Evolutionary conservation across 2,888 invertebrate genomes (phyloP), one percentile per base, ranked within the genome.

Genomic region (Andricus curvator): DNA sequence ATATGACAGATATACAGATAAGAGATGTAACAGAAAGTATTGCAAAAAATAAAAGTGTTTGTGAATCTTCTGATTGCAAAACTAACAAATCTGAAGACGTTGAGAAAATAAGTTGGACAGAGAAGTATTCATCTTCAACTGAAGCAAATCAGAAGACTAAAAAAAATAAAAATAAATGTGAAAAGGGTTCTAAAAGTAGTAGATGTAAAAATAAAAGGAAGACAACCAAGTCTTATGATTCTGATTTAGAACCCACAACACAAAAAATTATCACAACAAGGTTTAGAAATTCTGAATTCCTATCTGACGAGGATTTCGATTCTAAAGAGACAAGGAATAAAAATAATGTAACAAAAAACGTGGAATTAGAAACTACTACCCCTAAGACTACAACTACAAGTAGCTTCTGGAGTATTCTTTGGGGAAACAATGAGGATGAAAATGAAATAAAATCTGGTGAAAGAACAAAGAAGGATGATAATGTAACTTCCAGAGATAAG

Each of bases 371-470:
- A 17, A 29, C 3, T 29, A 29, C 13, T 29, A 22, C 4, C 17
- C 9, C 33, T n/a, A 51, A 6, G 13, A n/a, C 56, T 48, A 20
- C 29, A 33, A 62, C 62, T 62, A 8, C 62, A 29, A 2, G 13
- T 74, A n/a, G 15, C 33, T 29, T 33, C 20, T 74, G 33, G 74
- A n/a, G 9, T 17, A 20, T 0, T n/a, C 11, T 56, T 64, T 64
- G 25, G 6, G 29, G 44, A 15, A 48, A 33, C 4, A 60, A 11
- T 48, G 81, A 78, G 70, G 51, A 20, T 33, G 79, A 48, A 78
- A 67, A 79, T 81, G 66, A 44, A 65, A 77, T 77, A 70, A 78
- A 60, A 79, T 65, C 33, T 83, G 81, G 60, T 80, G n/a, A 77
- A 20, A 48, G 20, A 33, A 51, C 62, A 60, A 41, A 78, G 22